These are phyloP conservation scores for Philereme vetulata DNA, from an alignment of 2,888 invertebrate genomes.

Conservation along the genomic window DNA sequence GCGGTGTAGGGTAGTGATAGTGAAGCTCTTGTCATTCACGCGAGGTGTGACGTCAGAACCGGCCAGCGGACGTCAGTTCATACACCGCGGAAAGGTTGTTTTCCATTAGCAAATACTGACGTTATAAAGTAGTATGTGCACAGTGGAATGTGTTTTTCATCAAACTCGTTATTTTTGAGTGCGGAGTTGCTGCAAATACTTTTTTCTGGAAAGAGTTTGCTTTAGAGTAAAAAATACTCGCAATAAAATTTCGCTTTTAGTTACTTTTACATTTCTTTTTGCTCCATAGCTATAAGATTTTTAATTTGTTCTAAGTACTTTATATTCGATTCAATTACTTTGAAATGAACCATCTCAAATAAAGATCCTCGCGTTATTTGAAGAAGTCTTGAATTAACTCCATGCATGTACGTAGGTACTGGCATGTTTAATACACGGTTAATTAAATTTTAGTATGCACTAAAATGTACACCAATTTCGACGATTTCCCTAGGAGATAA, in stretches of 20 bases:
- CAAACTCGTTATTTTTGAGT: constrained; percentile 7
- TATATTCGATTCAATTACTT: constrained; percentile 8
- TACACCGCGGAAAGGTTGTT: constrained; percentile 36
- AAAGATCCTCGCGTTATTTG: constrained; percentile 9
- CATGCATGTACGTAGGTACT: not conserved
- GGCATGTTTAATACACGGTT: constrained; percentile 2
- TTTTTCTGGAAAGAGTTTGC: constrained; percentile 2
- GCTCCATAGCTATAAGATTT: not conserved
- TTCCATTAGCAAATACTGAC: constrained; percentile 28
- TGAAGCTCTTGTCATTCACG: constrained; percentile 38
- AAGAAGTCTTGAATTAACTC: constrained; percentile 7
- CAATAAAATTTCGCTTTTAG: not conserved
- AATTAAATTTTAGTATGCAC: constrained; percentile 6
- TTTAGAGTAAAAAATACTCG: not conserved
- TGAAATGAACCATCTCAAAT: not conserved
- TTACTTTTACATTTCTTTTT: not conserved
- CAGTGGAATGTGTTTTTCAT: constrained; percentile 17
- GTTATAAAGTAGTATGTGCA: constrained; percentile 22
- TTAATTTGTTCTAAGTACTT: constrained; percentile 7
- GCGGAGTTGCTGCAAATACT: not conserved
- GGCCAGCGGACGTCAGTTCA: constrained; percentile 33
- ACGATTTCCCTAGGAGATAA: not conserved
- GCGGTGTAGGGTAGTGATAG: constrained; percentile 26
- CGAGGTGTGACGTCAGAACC: constrained; percentile 54
- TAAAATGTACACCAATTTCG: constrained; percentile 2